Percentiles rank a stretch among this genome's conserved stretches.
These are phyloP conservation scores for Rhagoletis zephyria DNA, from an alignment of 1,140 invertebrate genomes.

Conservation along the genomic window DNA sequence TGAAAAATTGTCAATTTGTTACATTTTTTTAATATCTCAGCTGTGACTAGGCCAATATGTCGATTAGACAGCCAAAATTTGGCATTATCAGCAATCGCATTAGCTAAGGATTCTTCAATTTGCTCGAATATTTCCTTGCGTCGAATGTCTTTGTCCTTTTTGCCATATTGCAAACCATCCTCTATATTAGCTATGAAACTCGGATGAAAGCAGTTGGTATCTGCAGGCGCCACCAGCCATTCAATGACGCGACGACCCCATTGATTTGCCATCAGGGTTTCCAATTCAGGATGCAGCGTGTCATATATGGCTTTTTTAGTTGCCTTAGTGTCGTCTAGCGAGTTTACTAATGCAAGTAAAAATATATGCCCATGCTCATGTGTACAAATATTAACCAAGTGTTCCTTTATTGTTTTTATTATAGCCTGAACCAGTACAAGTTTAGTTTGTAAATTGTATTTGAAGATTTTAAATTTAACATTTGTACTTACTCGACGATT, in stretches of 20 bases:
- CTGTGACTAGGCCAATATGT: conserved; percentile 80
- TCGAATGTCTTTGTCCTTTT: conserved; percentile 84
- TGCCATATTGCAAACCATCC: conserved; percentile 82
- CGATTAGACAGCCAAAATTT: conserved; percentile 81
- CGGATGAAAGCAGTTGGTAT: conserved; percentile 84
- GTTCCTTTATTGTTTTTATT: conserved; percentile 88
- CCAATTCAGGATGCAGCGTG: conserved; percentile 82
- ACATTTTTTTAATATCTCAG: conserved; percentile 81
- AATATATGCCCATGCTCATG: conserved; percentile 91
- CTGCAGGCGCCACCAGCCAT: conserved; percentile 87
- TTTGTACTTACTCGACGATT: conserved; percentile 66
- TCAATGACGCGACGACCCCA: conserved; percentile 83
- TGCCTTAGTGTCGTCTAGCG: conserved; percentile 93
- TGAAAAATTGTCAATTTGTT: conserved; percentile 56
- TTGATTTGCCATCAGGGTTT: conserved; percentile 82
- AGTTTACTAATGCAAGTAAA: conserved; percentile 88
- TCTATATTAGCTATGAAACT: conserved; percentile 80
- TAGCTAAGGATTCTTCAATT: conserved; percentile 79
- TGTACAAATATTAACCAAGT: conserved; percentile 84
- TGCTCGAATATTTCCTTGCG: conserved; percentile 83
- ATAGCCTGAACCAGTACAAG: conserved; percentile 74
- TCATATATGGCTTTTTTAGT: conserved; percentile 87
- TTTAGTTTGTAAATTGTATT: no score
- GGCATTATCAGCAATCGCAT: conserved; percentile 78
- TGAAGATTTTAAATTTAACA: no score